A percentile compares a stretch with the other conserved stretches of the same genome.
Conservation (phyloP, 1,140 invertebrate genomes). For the Penaeus chinensis region DNA sequence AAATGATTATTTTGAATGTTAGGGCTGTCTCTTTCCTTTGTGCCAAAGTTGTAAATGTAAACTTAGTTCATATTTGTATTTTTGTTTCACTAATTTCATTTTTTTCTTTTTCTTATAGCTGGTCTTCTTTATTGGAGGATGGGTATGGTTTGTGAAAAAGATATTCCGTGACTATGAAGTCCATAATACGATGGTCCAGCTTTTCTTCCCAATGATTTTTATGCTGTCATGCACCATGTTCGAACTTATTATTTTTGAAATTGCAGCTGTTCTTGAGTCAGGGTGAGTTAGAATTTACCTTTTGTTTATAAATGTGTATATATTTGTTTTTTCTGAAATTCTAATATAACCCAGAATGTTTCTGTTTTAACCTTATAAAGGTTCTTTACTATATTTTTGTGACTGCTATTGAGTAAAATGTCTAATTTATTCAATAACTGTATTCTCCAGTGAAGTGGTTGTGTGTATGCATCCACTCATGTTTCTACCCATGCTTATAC, state of each 20-base stretch:
- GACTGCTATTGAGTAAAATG: too few relatives aligned
- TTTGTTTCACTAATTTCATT: too few relatives aligned
- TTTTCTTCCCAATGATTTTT: constrained; percentile 97
- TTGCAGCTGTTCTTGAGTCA: constrained; percentile 89
- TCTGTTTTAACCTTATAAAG: too few relatives aligned
- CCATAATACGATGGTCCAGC: constrained; percentile 90
- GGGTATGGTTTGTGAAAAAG: constrained; percentile 99
- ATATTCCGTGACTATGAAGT: constrained; percentile 99
- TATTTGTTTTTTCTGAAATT: too few relatives aligned
- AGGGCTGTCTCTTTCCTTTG: too few relatives aligned
- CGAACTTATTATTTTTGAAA: constrained; percentile 99
- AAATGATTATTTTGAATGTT: too few relatives aligned
- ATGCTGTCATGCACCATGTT: constrained; percentile 99
- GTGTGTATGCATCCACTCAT: too few relatives aligned
- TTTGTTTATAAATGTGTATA: background rate
- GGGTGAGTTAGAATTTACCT: constrained; percentile 71
- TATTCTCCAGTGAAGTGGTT: constrained; percentile 43
- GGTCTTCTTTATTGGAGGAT: constrained; percentile 95
- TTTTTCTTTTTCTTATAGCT: constrained; percentile 71
- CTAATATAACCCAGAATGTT: too few relatives aligned
- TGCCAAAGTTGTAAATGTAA: too few relatives aligned
- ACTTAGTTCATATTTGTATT: too few relatives aligned
- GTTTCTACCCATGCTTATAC: too few relatives aligned
- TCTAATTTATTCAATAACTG: constrained; percentile 5
- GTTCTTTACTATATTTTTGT: too few relatives aligned